Percentiles rank a stretch among this genome's conserved stretches.
Evolutionary conservation across 2,113 vertebrate species (phyloP).

Genomic region (Myotis lucifugus): DNA sequence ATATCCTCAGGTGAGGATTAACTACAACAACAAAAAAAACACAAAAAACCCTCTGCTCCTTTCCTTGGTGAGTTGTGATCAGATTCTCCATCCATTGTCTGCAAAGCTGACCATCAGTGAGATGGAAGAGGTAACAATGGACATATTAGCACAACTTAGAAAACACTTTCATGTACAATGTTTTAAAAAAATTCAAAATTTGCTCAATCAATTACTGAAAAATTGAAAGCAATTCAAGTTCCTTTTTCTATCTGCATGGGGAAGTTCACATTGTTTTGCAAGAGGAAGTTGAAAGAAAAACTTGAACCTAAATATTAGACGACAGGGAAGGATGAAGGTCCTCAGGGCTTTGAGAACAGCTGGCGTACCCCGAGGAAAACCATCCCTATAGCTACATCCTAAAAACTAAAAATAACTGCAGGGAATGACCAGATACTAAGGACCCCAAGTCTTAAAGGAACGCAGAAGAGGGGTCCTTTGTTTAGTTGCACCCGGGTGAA

Average conservation of each 20-base stretch:
- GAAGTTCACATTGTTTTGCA: not conserved
- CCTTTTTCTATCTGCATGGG: not conserved
- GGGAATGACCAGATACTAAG: not conserved
- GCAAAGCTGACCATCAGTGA: not conserved
- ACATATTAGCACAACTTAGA: accelerated
- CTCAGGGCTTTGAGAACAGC: not conserved
- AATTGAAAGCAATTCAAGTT: not conserved
- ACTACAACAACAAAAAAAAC: not conserved
- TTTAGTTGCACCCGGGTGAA: not conserved
- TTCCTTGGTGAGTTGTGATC: not conserved
- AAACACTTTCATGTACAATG: not conserved
- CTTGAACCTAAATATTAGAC: too few species aligned
- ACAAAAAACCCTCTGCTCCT: not conserved
- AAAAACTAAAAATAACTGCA: not conserved
- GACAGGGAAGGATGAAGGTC: not conserved
- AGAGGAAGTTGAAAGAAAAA: not conserved
- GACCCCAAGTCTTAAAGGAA: not conserved
- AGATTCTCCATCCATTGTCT: not conserved
- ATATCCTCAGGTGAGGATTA: not conserved
- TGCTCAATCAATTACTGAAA: not conserved
- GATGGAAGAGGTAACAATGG: not conserved
- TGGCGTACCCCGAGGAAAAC: not conserved
- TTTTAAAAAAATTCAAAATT: not conserved
- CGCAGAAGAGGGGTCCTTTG: not conserved
- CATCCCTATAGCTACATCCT: not conserved